Evolutionary conservation across 2,888 invertebrate species (phyloP).

Genomic region (Drosophila fungiperda): DNA sequence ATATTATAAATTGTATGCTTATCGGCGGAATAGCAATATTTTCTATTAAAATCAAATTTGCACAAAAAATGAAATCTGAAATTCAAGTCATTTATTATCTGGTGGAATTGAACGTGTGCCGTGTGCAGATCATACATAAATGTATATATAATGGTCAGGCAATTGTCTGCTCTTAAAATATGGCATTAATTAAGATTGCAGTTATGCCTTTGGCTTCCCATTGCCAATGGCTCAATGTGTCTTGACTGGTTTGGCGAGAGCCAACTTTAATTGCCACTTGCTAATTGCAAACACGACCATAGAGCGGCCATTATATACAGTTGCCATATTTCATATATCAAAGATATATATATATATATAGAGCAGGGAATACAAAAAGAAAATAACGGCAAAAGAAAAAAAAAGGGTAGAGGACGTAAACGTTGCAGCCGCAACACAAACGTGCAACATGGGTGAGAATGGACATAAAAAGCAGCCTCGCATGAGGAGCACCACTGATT

Average conservation of each 20-base stretch:
- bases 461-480: conserved; percentile 63
- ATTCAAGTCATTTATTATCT: not conserved
- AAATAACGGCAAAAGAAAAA: not conserved
- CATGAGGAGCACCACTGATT: conserved; percentile 69
- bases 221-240: conserved; percentile 56
- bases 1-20: not conserved
- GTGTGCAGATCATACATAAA: not conserved
- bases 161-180: conserved; percentile 45
- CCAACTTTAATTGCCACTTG: conserved; percentile 76
- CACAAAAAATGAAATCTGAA: not conserved
- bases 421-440: conserved; percentile 58
- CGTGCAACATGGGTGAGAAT: conserved; percentile 47
- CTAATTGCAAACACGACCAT: conserved; percentile 71
- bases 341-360: conserved; percentile 39
- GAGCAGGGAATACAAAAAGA: conserved; percentile 10
- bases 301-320: conserved; percentile 65
- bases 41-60: not conserved
- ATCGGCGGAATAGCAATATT: not conserved
- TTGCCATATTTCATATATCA: conserved; percentile 76
- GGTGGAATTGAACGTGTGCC: not conserved
- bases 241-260: conserved; percentile 31
- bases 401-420: conserved; percentile 31
- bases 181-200: conserved; percentile 53
- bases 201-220: conserved; percentile 41
- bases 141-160: conserved; percentile 17